Evolutionary conservation across 2,113 vertebrate species (phyloP), one percentile per base, ranked within the genome.

Genomic region (Chlorodrepanis virens): DNA sequence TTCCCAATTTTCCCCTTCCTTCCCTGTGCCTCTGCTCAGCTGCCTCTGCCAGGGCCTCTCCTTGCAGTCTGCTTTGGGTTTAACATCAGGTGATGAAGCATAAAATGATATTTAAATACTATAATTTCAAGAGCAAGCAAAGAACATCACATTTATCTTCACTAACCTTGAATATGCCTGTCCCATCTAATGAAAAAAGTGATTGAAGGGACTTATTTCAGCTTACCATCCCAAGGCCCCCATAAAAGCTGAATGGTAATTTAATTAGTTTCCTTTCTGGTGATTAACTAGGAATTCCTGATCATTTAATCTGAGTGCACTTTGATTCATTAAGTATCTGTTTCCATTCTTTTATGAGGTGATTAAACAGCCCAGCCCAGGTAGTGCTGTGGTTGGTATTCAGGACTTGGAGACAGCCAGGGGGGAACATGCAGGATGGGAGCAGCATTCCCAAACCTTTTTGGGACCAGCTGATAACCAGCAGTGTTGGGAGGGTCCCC

Each of bases 231-330:
- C 84, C 92, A 80, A 63, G 88, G 89, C 81, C 75, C 68, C 91
- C 39, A 40, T 94, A 85, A 95, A 96, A 84, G 49, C 61, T 63
- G 80, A 95, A 85, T 31, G 87, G 82, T 93, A 97, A 91, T 97
- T 96, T 97, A 97, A 98, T 97, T 97, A 95, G 93, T 97, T 97
- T 96, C 91, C 92, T 96, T 96, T 96, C 94, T 95, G 91, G 83
- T 96, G 95, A 97, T 96, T 97, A 97, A 96, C 92, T 90, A 68
- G 89, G 88, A 97, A 88, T 81, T 85, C 86, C 94, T 96, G 96
- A 96, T 97, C 87, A 90, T 93, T 97, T 91, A 85, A 91, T 93
- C 87, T 61, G 69, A 94, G 84, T 44, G 75, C 83, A 84, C 92
- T 97, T 95, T 95, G 96, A 97, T 94, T 97, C 94, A 96, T 95